Evolutionary conservation across 2,113 vertebrate species (phyloP).

Genomic region (Aegithalos caudatus): DNA sequence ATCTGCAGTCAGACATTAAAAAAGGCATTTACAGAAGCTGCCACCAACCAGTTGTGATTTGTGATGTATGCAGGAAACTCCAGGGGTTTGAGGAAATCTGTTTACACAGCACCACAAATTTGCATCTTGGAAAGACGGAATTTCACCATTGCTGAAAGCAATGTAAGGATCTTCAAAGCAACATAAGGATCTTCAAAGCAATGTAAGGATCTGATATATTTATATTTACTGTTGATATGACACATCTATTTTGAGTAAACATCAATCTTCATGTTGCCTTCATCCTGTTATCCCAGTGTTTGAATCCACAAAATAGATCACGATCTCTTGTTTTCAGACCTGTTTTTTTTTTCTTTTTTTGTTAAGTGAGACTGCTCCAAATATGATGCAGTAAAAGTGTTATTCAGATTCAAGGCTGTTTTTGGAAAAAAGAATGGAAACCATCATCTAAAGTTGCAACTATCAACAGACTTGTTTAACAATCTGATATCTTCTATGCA

Average conservation of each 20-base stretch:
- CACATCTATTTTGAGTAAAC: neutral
- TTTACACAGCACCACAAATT: neutral
- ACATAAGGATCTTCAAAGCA: neutral
- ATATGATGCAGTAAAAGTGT: neutral
- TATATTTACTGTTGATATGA: neutral
- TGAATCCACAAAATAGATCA: neutral
- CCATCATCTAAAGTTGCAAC: neutral
- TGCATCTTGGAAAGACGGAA: neutral
- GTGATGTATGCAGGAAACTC: neutral
- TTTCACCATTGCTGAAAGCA: neutral
- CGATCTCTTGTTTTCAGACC: neutral
- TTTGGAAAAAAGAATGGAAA: neutral
- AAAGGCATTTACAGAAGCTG: neutral
- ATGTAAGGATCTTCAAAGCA: neutral
- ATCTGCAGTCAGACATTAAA: neutral
- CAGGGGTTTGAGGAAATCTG: neutral
- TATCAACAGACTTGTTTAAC: neutral
- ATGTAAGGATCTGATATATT: neutral
- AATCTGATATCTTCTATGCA: neutral
- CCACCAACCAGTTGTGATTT: neutral
- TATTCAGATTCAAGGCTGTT: neutral
- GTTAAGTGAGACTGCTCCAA: neutral
- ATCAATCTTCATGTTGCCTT: neutral
- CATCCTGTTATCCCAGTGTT: neutral
- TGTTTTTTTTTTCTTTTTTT: neutral